Base-by-base conservation (phyloP, 2,797 vertebrate species). In the Nothura maculosa region DNA sequence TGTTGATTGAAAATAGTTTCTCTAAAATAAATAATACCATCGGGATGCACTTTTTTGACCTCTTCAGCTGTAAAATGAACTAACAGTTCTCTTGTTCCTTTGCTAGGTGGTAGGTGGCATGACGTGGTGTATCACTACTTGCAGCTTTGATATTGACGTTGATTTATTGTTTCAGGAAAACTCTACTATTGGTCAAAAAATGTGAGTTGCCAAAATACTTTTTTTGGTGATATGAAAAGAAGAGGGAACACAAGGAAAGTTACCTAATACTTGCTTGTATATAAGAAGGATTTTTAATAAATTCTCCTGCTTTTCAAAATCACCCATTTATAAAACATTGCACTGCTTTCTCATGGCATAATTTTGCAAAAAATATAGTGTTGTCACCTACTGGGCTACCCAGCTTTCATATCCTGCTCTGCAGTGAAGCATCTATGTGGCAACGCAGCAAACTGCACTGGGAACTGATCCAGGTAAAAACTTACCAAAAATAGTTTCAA, bases 51-150 rank as follows among this genome's bases (percentile, higher is more conserved):
- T 81, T 94, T 36, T n/a, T 89, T 81, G 63, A 20, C 1, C 1
- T 48, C 11, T 68, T 68, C 43, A 58, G 13, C 42, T 68, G 5
- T 24, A 6, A 47, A 76, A 21, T 69, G 66, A 50, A 77, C 76
- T 94, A 88, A 96, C 25, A 3, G 0, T 83, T 30, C 50, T 89
- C 32, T 90, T 92, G 22, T 43, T 86, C 57, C 54, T 88, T 85
- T 94, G 84, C 3, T 97, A 99, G 99, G 99, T 99, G 90, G 99
- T 99, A 3, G 99, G 99, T 7, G 99, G 99, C 68, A 99, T 99
- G 99, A 99, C 99, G 5, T 99, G 99, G 99, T 99, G 99, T 90
- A 99, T 99, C 95, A 99, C 99, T 73, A 99, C 99, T 0, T 99
- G 99, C 97, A 99, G 97, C 98, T 99, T 99, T 91, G 99, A 99